Conservation (phyloP, 2,797 vertebrate species). For the Antennarius maculatus region DNA sequence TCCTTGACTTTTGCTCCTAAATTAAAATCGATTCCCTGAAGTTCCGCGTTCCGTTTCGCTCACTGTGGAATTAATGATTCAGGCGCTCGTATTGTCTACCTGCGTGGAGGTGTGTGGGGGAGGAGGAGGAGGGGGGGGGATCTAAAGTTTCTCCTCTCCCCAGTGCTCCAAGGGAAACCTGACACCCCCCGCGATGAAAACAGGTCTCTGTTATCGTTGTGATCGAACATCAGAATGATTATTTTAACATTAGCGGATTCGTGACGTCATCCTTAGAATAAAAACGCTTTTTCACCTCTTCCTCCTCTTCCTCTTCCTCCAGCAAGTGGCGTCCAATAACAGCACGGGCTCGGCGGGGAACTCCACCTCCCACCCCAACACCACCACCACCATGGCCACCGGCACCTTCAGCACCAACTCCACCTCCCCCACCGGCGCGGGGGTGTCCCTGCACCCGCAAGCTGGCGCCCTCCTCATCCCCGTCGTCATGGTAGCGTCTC, state of each 20-base stretch:
- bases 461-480: constrained; percentile 37
- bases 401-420: constrained; percentile 61
- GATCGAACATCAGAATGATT: neutral
- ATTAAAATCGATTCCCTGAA: constrained; percentile 2
- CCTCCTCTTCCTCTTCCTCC: neutral
- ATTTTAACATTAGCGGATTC: neutral
- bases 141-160: constrained; percentile 74
- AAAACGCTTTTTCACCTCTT: neutral
- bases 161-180: constrained; percentile 57
- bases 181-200: constrained; percentile 46
- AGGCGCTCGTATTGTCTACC: constrained; percentile 58
- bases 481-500: no score
- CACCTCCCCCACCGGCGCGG: constrained; percentile 71
- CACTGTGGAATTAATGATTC: constrained; percentile 69
- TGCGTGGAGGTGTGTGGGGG: neutral
- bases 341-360: constrained; percentile 39
- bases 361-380: constrained; percentile 58
- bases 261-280: neutral
- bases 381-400: constrained; percentile 54
- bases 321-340: constrained; percentile 68
- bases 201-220: constrained; percentile 11
- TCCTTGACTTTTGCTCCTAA: neutral
- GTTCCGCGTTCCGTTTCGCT: constrained; percentile 3
- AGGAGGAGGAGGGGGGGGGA: constrained; percentile 49
- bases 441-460: constrained; percentile 77